Base-by-base conservation (phyloP, 2,888 invertebrate genomes). In the Oligia latruncula region DNA sequence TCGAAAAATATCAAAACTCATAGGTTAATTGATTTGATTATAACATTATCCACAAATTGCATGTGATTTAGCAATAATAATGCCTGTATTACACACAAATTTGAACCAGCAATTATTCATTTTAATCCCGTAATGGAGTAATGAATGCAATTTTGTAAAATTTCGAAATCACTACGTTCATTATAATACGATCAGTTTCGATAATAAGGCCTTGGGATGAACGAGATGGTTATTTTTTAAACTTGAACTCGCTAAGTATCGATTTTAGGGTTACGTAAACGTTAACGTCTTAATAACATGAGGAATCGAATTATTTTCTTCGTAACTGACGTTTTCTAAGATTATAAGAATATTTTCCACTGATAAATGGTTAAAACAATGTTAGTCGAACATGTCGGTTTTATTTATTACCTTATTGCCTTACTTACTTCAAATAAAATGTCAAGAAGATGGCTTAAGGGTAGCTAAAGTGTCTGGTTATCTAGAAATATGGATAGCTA, bases 91-190 rank as follows among this genome's bases (percentile, higher is more conserved):
- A 81, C 70, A 79, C 65, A 79, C 58, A 74, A 79, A 78, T 83
- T 78, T 80, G 74, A 77, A 71, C 76, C 52, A 17, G 65, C 78
- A 76, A 83, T 87, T 85, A 88, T 85, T 85, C 78, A 75, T 87
- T 82, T 81, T 78, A 78, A 83, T 81, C 58, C 70, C 29, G 20
- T 84, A 88, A 87, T 87, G 71, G 72, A 73, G 70, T 68, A 46
- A 64, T 68, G 72, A 35, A 74, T 72, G 81, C 81, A 80, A 85
- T 86, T 86, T 87, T 71, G 68, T 77, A 68, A 29, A 72, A 74
- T 82, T 75, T 72, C 72, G 70, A 85, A 83, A 85, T 79, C 74
- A 71, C 43, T 35, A 43, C 55, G 46, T 72, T 83, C 71, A 76
- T 78, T 67, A 76, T 87, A 78, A 78, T 84, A 46, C 52, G 75